Evolutionary conservation across 2,113 vertebrate genomes (phyloP).

Genomic region (Cololabis saira): DNA sequence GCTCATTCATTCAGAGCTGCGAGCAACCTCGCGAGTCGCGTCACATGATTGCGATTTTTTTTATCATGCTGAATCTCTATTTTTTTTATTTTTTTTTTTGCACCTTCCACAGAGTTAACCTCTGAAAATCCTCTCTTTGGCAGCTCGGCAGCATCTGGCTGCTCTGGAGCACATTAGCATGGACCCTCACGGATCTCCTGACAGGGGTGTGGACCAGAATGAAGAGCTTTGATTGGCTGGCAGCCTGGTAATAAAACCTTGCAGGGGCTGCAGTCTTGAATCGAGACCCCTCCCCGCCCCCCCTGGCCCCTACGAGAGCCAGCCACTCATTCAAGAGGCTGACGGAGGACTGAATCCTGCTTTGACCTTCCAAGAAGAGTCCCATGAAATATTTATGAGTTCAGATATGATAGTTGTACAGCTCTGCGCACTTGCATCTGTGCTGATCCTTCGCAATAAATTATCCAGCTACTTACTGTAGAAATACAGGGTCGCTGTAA

Average conservation of each 20-base stretch:
- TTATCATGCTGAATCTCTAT: too few species aligned
- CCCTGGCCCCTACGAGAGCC: too few species aligned
- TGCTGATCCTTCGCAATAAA: slow-evolving; percentile 35
- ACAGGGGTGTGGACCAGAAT: slow-evolving; percentile 51
- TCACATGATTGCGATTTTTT: too few species aligned
- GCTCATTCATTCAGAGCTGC: not conserved
- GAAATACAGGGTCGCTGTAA: slow-evolving; percentile 17
- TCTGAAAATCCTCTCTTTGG: slow-evolving; percentile 34
- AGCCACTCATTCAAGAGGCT: slow-evolving; percentile 14
- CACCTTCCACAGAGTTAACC: slow-evolving; percentile 37
- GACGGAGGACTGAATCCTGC: slow-evolving; percentile 42
- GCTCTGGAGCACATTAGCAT: slow-evolving; percentile 44
- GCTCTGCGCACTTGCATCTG: slow-evolving; percentile 54
- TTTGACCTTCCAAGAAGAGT: slow-evolving; percentile 64
- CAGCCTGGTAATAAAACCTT: slow-evolving; percentile 38
- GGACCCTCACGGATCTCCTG: slow-evolving; percentile 44
- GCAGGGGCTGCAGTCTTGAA: slow-evolving; percentile 35
- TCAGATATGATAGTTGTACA: slow-evolving; percentile 41
- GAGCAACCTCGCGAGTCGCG: too few species aligned
- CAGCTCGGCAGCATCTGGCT: slow-evolving; percentile 48
- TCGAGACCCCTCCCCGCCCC: slow-evolving; percentile 17
- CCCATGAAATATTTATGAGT: slow-evolving; percentile 63
- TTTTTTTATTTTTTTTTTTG: too few species aligned
- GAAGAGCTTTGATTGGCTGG: slow-evolving; percentile 63
- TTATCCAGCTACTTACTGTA: slow-evolving; percentile 3